These are phyloP conservation scores for Phyllostomus hastatus DNA, from an alignment of 2,113 vertebrate species.

Conservation along the genomic window DNA sequence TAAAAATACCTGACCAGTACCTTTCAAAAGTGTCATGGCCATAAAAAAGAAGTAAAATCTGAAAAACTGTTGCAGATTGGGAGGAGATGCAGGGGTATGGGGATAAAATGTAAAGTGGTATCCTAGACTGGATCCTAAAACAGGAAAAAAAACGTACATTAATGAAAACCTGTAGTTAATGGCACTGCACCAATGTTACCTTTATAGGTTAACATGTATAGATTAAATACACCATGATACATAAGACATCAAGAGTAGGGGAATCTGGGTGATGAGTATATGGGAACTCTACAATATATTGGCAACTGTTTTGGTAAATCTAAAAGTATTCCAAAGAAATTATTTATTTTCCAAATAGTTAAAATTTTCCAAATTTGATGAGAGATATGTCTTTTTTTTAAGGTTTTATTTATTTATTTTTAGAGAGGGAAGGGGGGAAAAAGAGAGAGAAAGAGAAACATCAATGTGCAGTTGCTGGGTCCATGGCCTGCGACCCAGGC, in stretches of 20 bases:
- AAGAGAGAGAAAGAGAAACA: no score
- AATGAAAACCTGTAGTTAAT: neutral
- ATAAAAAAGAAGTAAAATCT: neutral
- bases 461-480: no score
- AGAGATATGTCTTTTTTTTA: neutral
- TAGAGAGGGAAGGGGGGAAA: no score
- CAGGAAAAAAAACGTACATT: neutral
- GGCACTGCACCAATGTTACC: neutral
- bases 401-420: no score
- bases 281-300: neutral
- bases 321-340: neutral
- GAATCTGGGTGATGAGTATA: neutral
- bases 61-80: neutral
- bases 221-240: neutral
- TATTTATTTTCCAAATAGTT: neutral
- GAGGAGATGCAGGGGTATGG: neutral
- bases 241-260: neutral
- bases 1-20: neutral
- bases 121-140: neutral
- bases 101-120: neutral
- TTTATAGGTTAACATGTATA: neutral
- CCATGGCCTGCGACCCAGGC: no score
- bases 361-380: constrained; percentile 15
- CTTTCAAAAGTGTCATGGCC: neutral
- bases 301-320: constrained; percentile 5